Base-by-base conservation (phyloP, 2,113 vertebrate species). In the Atractosteus spatula region DNA sequence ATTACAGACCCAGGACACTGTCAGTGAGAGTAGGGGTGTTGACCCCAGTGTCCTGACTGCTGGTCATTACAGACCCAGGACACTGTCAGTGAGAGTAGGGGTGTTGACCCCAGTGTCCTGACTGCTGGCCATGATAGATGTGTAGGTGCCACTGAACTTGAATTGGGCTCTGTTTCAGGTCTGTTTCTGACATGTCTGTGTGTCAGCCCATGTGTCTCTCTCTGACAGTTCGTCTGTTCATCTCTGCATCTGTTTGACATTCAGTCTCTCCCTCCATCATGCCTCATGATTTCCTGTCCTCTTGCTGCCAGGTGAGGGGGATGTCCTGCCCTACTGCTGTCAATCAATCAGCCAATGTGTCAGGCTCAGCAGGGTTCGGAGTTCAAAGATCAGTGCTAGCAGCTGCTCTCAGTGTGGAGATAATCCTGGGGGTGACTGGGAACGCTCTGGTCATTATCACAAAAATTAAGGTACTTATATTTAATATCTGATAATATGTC, bases 401-500 rank as follows among this genome's bases (percentile, higher is more conserved):
- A 72, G 69, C 76, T 3, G 78, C 90, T 44, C 62, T 92, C 71
- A 80, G 76, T 51, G 44, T 83, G 55, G 86, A 92, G 74, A 84
- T 84, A 78, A n/a, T 81, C 0, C 43, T 89, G 74, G 90, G 89
- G 55, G 62, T 90, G 29, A 66, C 85, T 12, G 90, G 89, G 64
- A 92, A 92, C 77, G 68, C 71, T 45, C 16, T 89, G 4, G 80
- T 86, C 64, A 77, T 91, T 8, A 68, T 88, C 8, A 80, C 89
- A 62, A 91, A 91, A 83, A 71, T 81, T 67, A 82, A 74, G 86
- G 89, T 92, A 77, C 73, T 72, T 5, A 56, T 5, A 66, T 45
- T 56, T 3, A 55, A 43, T 3, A 3, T 16, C 55, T 5, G 4
- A 5, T 8, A 29, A 29, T 41, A 45, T 45, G 47, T 70, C 41